Conservation (phyloP, 2,113 vertebrate genomes). For the Bufo gargarizans region DNA sequence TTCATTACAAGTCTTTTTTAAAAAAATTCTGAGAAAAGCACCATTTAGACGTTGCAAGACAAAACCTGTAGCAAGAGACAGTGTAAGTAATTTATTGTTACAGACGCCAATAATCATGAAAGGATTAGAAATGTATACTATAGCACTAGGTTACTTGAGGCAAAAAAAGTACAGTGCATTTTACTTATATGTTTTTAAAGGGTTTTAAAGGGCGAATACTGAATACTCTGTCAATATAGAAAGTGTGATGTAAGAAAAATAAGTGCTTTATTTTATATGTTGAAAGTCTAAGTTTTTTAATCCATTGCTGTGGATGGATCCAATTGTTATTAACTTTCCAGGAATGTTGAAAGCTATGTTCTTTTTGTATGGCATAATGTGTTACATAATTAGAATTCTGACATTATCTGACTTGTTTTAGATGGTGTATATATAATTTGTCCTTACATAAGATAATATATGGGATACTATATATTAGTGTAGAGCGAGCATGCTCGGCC, state of each 20-base stretch:
- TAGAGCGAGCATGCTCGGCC: too few relatives aligned
- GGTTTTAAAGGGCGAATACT: background rate
- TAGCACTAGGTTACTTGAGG: slow-evolving; percentile 27
- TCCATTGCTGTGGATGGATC: background rate
- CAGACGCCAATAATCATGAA: slow-evolving; percentile 37
- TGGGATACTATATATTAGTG: too few relatives aligned
- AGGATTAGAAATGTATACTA: slow-evolving; percentile 27
- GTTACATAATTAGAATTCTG: too few relatives aligned
- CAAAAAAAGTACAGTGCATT: slow-evolving; percentile 2
- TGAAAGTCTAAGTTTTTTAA: background rate
- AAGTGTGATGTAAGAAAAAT: background rate
- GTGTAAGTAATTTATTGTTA: slow-evolving; percentile 22
- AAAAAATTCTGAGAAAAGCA: background rate
- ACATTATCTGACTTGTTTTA: too few relatives aligned
- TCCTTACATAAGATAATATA: too few relatives aligned
- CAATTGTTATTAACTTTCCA: background rate
- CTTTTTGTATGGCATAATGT: too few relatives aligned
- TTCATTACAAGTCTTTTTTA: slow-evolving; percentile 31
- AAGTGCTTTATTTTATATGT: background rate
- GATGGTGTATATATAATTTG: too few relatives aligned
- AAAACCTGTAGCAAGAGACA: slow-evolving; percentile 43
- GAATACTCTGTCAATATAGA: background rate
- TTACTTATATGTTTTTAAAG: background rate
- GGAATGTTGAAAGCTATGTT: too few relatives aligned
- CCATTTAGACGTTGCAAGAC: slow-evolving; percentile 35